Conservation (phyloP, 2,113 vertebrate species). For the Tretioscincus oriximinensis region DNA sequence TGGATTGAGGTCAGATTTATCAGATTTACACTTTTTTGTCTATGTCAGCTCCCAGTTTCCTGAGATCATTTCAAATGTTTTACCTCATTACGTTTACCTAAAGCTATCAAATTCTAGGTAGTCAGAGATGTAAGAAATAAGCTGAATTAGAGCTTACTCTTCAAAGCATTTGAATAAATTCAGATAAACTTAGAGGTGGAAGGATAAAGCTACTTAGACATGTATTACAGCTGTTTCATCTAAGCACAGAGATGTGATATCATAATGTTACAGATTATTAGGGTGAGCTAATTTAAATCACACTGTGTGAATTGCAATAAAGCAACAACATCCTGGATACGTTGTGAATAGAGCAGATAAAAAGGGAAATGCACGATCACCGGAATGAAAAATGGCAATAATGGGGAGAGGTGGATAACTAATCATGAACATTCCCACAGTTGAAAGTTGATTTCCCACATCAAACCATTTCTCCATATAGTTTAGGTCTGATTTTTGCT, state of each 20-base stretch:
- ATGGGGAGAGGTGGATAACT: too few species aligned
- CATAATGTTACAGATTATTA: slow-evolving; percentile 2
- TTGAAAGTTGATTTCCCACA: neutral
- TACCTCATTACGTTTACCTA: neutral
- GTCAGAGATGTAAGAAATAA: neutral
- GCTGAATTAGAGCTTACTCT: neutral
- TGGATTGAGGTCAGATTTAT: too few species aligned
- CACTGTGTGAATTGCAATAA: neutral
- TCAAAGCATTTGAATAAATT: slow-evolving; percentile 10
- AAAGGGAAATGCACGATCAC: too few species aligned
- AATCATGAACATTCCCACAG: too few species aligned
- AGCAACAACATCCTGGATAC: neutral
- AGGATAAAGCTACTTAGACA: slow-evolving; percentile 11
- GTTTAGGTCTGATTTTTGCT: too few species aligned
- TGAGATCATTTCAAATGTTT: neutral
- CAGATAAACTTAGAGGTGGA: neutral
- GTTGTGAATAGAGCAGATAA: neutral
- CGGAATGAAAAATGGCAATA: too few species aligned
- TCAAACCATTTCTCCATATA: neutral
- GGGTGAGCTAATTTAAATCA: neutral
- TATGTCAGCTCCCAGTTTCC: neutral
- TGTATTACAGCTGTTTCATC: slow-evolving; percentile 15
- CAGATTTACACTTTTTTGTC: neutral
- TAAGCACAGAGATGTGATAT: slow-evolving; percentile 1
- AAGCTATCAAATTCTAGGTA: neutral